Evolutionary conservation across 2,888 invertebrate species (phyloP).

Genomic region (Sminthurinus aureus): DNA sequence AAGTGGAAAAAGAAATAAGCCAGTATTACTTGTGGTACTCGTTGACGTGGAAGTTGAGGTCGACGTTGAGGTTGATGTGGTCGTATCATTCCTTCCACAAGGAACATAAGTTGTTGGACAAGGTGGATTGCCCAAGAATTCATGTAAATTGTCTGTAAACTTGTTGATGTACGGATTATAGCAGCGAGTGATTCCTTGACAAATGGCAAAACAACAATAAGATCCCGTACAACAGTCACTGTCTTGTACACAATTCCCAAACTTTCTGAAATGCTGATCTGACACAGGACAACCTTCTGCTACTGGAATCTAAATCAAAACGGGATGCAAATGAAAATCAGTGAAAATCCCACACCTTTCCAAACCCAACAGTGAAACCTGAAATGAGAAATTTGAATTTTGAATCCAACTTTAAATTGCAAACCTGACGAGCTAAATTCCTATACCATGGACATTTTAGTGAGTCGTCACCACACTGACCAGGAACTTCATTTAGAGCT

Average conservation of each 20-base stretch:
- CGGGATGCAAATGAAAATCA: too few species aligned
- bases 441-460: constrained; percentile 39
- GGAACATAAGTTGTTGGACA: background rate
- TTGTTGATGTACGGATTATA: constrained; percentile 40
- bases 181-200: constrained; percentile 42
- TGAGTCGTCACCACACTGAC: constrained; percentile 18
- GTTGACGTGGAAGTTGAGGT: too few species aligned
- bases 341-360: too few species aligned
- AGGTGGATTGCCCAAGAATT: constrained; percentile 11
- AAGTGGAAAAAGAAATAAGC: too few species aligned
- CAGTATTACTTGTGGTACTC: too few species aligned
- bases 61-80: background rate
- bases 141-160: constrained; percentile 38
- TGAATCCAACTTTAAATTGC: too few species aligned
- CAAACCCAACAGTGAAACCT: too few species aligned
- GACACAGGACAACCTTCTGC: constrained; percentile 7
- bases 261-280: background rate
- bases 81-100: background rate
- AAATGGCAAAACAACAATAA: constrained; percentile 42
- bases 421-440: constrained; percentile 40
- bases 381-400: too few species aligned
- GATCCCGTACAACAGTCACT: constrained; percentile 35
- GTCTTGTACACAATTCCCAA: constrained; percentile 32
- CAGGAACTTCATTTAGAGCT: too few species aligned
- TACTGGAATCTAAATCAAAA: too few species aligned